phyloP scores from a whole-genome alignment of 2,797 vertebrate species.

The Pipistrellus pygmaeus region DNA sequence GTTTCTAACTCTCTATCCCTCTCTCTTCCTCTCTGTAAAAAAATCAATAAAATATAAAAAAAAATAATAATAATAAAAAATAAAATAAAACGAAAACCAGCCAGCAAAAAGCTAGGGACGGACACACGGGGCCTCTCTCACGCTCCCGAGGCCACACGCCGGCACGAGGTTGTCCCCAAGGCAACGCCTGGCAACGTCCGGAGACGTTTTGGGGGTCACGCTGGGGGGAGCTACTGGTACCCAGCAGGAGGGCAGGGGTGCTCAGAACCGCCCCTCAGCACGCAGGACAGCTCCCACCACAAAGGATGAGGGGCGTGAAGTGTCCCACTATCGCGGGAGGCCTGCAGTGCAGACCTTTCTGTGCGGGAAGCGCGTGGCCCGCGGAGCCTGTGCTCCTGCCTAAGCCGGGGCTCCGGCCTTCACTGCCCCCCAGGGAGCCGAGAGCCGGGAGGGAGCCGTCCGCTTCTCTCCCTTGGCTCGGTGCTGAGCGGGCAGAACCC shows the following conservation, averaged over 20 bases:
- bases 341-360: not conserved
- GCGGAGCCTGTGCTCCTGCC: not conserved
- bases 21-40: no score
- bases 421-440: not conserved
- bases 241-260: not conserved
- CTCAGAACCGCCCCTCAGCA: not conserved
- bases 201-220: not conserved
- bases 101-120: not conserved
- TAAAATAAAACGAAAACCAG: not conserved
- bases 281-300: not conserved
- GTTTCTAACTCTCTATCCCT: no score
- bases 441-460: not conserved
- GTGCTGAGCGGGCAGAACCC: not conserved
- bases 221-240: not conserved
- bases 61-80: no score
- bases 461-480: not conserved
- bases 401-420: fast-evolving
- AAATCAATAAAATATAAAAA: no score
- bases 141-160: not conserved
- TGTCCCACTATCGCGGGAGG: not conserved
- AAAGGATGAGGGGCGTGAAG: not conserved
- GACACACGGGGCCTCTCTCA: not conserved
- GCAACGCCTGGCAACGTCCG: not conserved
- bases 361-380: fast-evolving
- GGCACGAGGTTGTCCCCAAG: not conserved